These are phyloP conservation scores for Hyposoter dolosus DNA, from an alignment of 2,888 invertebrate genomes.

Conservation along the genomic window DNA sequence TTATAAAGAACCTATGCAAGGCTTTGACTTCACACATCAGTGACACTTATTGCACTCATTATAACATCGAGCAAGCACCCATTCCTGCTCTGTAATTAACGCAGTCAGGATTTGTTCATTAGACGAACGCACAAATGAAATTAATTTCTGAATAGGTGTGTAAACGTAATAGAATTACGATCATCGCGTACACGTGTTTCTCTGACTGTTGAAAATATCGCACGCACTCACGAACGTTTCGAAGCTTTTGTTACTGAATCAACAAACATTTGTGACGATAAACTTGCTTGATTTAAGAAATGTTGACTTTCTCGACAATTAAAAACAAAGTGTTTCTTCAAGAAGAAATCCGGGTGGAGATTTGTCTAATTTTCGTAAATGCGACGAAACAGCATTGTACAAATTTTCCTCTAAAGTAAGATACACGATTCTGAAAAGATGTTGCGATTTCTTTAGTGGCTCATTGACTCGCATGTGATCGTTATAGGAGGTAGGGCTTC, in stretches of 20 bases:
- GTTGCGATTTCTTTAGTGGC: background rate
- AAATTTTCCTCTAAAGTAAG: conserved; percentile 38
- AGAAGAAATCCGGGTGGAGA: background rate
- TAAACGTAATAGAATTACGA: background rate
- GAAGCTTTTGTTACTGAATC: background rate
- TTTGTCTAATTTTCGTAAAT: background rate
- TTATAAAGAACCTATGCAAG: background rate
- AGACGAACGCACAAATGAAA: background rate
- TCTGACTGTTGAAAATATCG: background rate
- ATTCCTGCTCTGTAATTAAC: conserved; percentile 3
- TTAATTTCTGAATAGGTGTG: background rate
- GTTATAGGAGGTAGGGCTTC: conserved; percentile 27
- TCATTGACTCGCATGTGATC: conserved; percentile 15
- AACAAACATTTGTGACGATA: background rate
- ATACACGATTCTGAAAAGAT: conserved; percentile 34
- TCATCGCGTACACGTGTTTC: background rate
- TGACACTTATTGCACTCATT: background rate
- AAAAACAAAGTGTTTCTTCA: background rate
- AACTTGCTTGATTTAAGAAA: background rate
- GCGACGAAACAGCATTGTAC: background rate
- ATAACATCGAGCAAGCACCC: background rate
- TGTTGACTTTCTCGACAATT: background rate
- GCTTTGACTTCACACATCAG: background rate
- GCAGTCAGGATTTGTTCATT: background rate
- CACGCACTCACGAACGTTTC: background rate